Evolutionary conservation across 2,797 vertebrate species (phyloP), one percentile per base, ranked within the genome.

Genomic region (Pipistrellus pipistrellus): DNA sequence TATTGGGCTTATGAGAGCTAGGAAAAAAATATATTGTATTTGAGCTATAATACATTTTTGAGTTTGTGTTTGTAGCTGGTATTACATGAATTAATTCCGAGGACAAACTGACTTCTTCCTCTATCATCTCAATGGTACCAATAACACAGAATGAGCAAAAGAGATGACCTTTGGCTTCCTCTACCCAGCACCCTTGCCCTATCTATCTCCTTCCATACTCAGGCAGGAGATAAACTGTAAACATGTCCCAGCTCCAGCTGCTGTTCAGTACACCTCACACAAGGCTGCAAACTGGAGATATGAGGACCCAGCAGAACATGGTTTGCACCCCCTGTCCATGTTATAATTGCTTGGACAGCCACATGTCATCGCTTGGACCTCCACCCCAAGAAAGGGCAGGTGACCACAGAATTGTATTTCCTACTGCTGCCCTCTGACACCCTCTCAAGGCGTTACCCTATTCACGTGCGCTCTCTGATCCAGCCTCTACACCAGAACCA

Each of bases 21-120:
- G 38, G 38, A 88, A 68, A 59, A 68, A 41, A 13, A 48, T 57
- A 38, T 27, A 32, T 72, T 62, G 6, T 55, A 53, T 92, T 90
- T 62, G 82, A 78, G 8, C 9, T 51, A 38, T 51, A 66, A 75
- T 14, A 48, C 41, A 17, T 12, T 85, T 81, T 85, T 82, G 12
- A 71, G 80, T 30, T 55, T 53, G 25, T 68, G 8, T 85, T 89
- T 76, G 32, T 48, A 55, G 9, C 64, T 78, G 44, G 27, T 73
- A n/a, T 51, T 46, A 35, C n/a, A 8, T 86, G 41, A 32, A 84
- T 30, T 73, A 72, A 85, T 75, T 78, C 81, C 55, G 77, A 94
- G 64, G n/a, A 41, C 76, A 95, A 71, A 32, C 53, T 78, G 89
- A 90, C 35, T 69, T 90, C 32, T 32, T n/a, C 76, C 57, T 78